phyloP scores from a whole-genome alignment of 2,113 vertebrate species.

The Cairina moschata region DNA sequence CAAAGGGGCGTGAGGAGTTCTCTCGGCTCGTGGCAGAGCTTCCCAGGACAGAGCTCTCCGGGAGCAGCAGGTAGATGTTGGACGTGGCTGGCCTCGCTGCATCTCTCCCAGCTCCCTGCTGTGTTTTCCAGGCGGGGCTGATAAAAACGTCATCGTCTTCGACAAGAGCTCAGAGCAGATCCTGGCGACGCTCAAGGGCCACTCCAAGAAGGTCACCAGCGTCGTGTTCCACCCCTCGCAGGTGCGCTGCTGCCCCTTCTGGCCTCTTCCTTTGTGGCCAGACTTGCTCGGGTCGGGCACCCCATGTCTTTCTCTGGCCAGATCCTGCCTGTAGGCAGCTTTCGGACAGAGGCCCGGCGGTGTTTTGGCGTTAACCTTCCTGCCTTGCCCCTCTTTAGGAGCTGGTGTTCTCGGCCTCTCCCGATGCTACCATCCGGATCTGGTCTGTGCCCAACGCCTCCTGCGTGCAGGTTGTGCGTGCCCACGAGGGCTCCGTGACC shows the following conservation, averaged over 20 bases:
- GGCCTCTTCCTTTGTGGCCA: fast-evolving
- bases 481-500: conserved; percentile 92
- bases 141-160: conserved; percentile 97
- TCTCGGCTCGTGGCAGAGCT: background rate
- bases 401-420: conserved; percentile 89
- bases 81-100: fast-evolving
- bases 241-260: conserved; percentile 42
- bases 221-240: conserved; percentile 94
- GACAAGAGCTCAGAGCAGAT: conserved; percentile 98
- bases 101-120: fast-evolving
- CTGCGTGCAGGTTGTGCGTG: conserved; percentile 93
- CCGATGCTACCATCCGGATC: conserved; percentile 94
- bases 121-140: conserved; percentile 85
- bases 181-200: conserved; percentile 92
- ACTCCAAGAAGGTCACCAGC: conserved; percentile 93
- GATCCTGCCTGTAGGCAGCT: background rate
- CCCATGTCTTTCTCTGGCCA: no score
- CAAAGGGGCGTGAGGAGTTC: fast-evolving
- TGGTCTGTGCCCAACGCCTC: conserved; percentile 92
- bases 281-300: fast-evolving
- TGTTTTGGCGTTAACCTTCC: fast-evolving
- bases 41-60: fast-evolving
- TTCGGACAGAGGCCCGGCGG: fast-evolving
- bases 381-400: conserved; percentile 56
- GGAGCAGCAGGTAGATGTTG: fast-evolving